Base-by-base conservation (phyloP, 2,888 invertebrate species). In the Helicoverpa assulta region DNA sequence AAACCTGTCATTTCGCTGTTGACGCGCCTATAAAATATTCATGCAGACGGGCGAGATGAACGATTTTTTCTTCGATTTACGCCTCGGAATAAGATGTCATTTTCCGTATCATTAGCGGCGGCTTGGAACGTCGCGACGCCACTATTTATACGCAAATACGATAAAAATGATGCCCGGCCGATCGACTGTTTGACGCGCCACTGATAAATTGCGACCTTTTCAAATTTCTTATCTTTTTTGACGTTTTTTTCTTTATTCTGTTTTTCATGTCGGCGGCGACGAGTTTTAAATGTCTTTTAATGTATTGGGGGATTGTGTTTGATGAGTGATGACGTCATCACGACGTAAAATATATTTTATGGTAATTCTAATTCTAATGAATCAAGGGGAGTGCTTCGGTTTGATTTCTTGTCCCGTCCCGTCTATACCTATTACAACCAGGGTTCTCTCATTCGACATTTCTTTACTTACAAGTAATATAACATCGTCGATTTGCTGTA, bases 61-160 rank as follows among this genome's bases (percentile, higher is more conserved):
- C 94, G 94, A 93, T 94, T 95, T 95, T 95, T 95, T 95, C 95
- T 95, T 95, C 95, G 95, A 95, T 95, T 95, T 94, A 91, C 93
- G 93, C 94, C 90, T 93, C 94, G 94, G 93, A 96, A 96, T 96
- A 96, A 95, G 96, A 95, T 94, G 95, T 95, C 95, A 96, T 96
- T 96, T 96, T 96, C 96, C 96, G 95, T 94, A 92, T 96, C 96
- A 96, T 96, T 96, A 96, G 95, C 96, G 93, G 88, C 93, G 93
- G 91, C 90, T 91, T 89, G 92, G 91, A 91, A 91, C 93, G 91
- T 87, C 91, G 89, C 92, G 92, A 90, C 88, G 92, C 90, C 95
- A 95, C 95, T 95, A 95, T 95, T 95, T 95, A 95, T 94, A 95
- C 95, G 94, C 94, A 95, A 95, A 95, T 95, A 94, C 94, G 94